phyloP scores from a whole-genome alignment of 2,113 vertebrate species.

The Lasiurus borealis region DNA sequence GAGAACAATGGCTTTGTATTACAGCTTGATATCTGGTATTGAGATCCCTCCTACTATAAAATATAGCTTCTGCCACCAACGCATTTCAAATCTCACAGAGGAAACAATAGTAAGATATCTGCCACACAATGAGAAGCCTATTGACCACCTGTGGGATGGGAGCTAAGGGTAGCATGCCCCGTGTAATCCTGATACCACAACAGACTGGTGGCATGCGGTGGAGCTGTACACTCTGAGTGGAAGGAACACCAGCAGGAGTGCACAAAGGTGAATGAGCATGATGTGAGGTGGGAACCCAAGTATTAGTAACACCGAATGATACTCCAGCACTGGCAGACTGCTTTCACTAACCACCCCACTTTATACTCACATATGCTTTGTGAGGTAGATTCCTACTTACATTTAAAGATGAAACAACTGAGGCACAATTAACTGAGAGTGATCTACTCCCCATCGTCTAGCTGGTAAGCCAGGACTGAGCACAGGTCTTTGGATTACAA shows the following conservation, averaged over 20 bases:
- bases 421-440: background rate
- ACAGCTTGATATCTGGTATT: too few relatives aligned
- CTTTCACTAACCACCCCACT: background rate
- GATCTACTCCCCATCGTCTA: background rate
- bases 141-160: accelerated
- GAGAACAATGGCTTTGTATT: too few relatives aligned
- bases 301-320: background rate
- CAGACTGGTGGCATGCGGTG: accelerated
- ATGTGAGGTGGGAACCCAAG: background rate
- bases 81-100: background rate
- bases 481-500: background rate
- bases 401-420: background rate
- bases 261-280: background rate
- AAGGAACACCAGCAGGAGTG: background rate
- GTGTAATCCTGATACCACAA: accelerated
- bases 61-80: background rate
- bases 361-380: background rate
- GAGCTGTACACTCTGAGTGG: accelerated
- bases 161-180: too few relatives aligned
- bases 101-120: background rate
- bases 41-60: background rate
- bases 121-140: background rate
- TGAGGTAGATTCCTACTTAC: background rate
- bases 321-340: background rate
- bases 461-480: background rate